Evolutionary conservation across 2,113 vertebrate genomes (phyloP).

Genomic region (Protobothrops flavoviridis): DNA sequence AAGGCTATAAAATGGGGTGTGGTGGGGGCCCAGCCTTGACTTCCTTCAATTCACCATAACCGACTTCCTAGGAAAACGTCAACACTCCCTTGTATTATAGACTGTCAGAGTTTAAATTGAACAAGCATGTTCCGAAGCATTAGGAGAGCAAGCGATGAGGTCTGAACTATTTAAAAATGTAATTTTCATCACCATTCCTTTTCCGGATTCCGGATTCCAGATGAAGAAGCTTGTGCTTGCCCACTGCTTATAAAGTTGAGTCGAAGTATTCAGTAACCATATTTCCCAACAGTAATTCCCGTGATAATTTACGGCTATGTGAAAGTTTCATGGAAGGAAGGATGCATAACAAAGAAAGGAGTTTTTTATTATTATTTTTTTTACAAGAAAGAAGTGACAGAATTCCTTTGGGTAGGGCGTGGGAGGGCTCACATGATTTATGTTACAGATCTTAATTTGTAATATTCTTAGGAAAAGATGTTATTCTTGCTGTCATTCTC

Average conservation of each 20-base stretch:
- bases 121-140: not conserved
- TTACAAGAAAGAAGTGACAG: not conserved
- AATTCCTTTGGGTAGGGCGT: not conserved
- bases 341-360: not conserved
- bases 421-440: not conserved
- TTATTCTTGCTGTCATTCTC: not conserved
- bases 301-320: not conserved
- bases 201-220: not conserved
- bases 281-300: not conserved
- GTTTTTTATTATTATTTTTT: not conserved
- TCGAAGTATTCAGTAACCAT: not conserved
- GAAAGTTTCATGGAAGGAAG: not conserved
- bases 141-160: not conserved
- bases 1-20: not conserved
- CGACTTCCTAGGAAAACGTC: not conserved
- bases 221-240: not conserved
- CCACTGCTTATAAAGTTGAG: not conserved
- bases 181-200: not conserved
- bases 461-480: not conserved
- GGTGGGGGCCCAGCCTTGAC: not conserved
- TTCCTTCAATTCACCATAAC: conserved; percentile 16
- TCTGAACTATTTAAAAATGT: not conserved
- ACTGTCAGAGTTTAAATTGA: not conserved
- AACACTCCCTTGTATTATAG: not conserved
- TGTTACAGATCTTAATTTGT: too few species aligned